A percentile compares a stretch with the other conserved stretches of the same genome.
These are phyloP conservation scores for Lysiphlebus fabarum DNA, from an alignment of 1,140 invertebrate genomes.

Conservation along the genomic window DNA sequence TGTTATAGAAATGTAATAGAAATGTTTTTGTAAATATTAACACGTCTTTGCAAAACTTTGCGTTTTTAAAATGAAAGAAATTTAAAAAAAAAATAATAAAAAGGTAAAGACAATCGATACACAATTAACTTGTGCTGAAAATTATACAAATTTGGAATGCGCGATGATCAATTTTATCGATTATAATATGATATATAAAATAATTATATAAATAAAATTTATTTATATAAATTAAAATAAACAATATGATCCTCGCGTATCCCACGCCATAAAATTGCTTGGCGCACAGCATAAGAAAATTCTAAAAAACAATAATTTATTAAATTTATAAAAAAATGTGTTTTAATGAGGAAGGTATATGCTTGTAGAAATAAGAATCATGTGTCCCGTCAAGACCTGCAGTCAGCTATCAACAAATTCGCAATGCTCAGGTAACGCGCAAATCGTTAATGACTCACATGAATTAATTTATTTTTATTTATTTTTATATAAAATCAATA, in stretches of 20 bases:
- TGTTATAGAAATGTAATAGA: no score
- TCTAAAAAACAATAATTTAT: slow-evolving; percentile 24
- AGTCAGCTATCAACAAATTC: slow-evolving; percentile 68
- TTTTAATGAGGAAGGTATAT: slow-evolving; percentile 47
- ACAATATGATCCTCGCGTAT: slow-evolving; percentile 13
- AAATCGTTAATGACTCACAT: slow-evolving; percentile 23
- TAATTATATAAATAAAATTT: slow-evolving; percentile 5
- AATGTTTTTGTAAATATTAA: no score
- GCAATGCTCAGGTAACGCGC: slow-evolving; percentile 65
- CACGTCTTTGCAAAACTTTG: no score
- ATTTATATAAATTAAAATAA: slow-evolving; percentile 23
- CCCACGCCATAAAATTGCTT: slow-evolving; percentile 3
- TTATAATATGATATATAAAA: neutral
- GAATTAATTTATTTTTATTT: slow-evolving; percentile 1
- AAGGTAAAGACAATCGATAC: slow-evolving; percentile 16
- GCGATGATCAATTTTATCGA: neutral
- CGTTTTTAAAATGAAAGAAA: neutral
- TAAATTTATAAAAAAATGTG: slow-evolving; percentile 29
- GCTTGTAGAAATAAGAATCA: slow-evolving; percentile 67
- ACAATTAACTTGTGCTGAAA: no score
- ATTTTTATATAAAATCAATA: no score
- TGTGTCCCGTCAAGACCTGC: slow-evolving; percentile 68
- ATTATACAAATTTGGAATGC: neutral
- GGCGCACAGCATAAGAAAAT: slow-evolving; percentile 14
- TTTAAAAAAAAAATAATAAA: slow-evolving; percentile 1